Conservation (phyloP, 2,113 vertebrate genomes). For the Bubo blakistoni region DNA sequence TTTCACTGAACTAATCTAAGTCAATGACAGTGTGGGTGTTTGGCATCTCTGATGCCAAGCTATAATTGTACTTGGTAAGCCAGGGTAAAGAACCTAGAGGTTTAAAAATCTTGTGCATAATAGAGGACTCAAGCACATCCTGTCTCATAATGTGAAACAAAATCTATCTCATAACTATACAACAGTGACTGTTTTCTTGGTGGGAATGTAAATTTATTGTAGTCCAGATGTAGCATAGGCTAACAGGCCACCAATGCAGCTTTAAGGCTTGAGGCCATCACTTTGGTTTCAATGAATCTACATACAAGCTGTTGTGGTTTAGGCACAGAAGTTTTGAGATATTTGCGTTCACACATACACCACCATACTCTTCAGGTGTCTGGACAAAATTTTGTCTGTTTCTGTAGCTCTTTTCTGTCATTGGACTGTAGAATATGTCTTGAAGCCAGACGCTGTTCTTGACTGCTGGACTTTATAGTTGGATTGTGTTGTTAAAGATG, state of each 20-base stretch:
- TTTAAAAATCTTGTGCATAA: background rate
- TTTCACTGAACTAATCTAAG: background rate
- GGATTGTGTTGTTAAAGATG: background rate
- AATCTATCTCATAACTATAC: background rate
- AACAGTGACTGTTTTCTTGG: background rate
- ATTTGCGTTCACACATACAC: background rate
- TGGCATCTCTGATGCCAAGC: background rate
- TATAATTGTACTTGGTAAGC: constrained; percentile 11
- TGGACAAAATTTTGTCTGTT: background rate
- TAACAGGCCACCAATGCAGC: background rate
- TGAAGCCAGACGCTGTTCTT: background rate
- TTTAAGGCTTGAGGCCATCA: background rate
- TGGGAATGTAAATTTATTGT: background rate
- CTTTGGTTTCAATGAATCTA: background rate
- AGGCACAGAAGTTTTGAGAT: background rate
- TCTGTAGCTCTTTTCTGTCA: background rate
- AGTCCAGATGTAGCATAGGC: background rate
- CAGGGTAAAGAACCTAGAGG: background rate
- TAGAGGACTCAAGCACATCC: background rate
- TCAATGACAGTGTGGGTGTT: constrained; percentile 11
- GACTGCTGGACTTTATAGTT: background rate
- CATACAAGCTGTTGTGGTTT: background rate
- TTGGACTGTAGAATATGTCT: background rate
- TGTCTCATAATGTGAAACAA: background rate
- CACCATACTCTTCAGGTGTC: background rate